Conservation (phyloP, 1,140 invertebrate genomes). For the Drosophila equinoxialis region DNA sequence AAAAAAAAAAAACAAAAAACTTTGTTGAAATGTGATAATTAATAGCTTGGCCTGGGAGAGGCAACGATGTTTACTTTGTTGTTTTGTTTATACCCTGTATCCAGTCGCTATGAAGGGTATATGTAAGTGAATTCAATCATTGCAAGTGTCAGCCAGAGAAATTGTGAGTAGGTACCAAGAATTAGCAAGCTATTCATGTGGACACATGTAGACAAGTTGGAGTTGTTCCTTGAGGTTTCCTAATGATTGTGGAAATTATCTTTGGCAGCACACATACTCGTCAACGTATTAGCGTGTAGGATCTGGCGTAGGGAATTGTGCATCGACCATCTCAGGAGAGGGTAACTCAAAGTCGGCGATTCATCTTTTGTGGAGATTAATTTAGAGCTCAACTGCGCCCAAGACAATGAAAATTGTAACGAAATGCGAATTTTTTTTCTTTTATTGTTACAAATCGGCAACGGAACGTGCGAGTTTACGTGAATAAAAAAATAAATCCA, state of each 20-base stretch:
- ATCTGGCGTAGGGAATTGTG: no score
- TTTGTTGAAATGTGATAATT: constrained; percentile 76
- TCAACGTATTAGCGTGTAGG: no score
- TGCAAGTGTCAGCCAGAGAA: no score
- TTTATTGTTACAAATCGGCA: constrained; percentile 74
- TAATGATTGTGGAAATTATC: no score
- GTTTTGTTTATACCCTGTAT: constrained; percentile 1
- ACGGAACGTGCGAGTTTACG: constrained; percentile 63
- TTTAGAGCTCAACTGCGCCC: constrained; percentile 38
- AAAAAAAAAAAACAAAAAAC: constrained; percentile 34
- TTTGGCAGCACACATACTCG: no score
- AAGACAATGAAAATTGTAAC: constrained; percentile 73
- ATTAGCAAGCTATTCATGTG: no score
- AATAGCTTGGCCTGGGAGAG: constrained; percentile 59
- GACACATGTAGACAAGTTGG: no score
- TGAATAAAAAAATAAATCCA: constrained; percentile 17
- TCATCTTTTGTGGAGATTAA: not conserved
- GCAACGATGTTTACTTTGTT: constrained; percentile 14
- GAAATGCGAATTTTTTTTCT: constrained; percentile 68
- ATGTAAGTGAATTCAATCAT: not conserved
- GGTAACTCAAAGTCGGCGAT: not conserved
- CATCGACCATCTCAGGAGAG: not conserved
- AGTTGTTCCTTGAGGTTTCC: no score
- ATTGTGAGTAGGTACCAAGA: no score
- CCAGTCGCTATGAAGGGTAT: not conserved